Evolutionary conservation across 2,888 invertebrate species (phyloP).

Genomic region (Octonoba sinensis): DNA sequence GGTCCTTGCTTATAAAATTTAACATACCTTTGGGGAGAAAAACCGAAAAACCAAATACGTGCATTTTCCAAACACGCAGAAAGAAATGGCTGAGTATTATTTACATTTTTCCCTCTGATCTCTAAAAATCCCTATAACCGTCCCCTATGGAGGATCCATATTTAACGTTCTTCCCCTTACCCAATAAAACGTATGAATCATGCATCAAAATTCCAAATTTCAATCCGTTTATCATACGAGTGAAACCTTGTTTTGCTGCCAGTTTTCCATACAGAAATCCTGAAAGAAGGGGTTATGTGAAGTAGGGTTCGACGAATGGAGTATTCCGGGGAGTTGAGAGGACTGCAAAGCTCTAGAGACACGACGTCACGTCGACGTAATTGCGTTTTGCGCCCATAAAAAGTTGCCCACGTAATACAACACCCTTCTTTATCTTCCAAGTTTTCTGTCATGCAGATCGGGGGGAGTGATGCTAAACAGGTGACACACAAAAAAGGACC

Average conservation of each 20-base stretch:
- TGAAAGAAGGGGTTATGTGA: background rate
- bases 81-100: too few species aligned
- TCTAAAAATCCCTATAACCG: background rate
- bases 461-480: background rate
- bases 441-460: background rate
- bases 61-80: too few species aligned
- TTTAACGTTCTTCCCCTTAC: constrained; percentile 22
- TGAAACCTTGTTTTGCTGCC: background rate
- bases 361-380: constrained; percentile 14
- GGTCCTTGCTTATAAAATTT: too few species aligned
- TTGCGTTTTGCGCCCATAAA: constrained; percentile 27
- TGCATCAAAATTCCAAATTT: constrained; percentile 31
- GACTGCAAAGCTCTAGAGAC: constrained; percentile 6
- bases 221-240: constrained; percentile 45
- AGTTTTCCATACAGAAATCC: too few species aligned
- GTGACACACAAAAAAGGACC: background rate
- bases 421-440: background rate
- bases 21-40: too few species aligned
- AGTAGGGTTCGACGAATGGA: background rate
- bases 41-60: too few species aligned
- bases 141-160: constrained; percentile 3
- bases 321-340: too few species aligned
- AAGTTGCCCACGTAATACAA: background rate
- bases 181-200: constrained; percentile 46
- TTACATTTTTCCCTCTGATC: background rate